These are phyloP conservation scores for Pangasius macronema DNA, from an alignment of 2,797 vertebrate genomes.

Conservation along the genomic window DNA sequence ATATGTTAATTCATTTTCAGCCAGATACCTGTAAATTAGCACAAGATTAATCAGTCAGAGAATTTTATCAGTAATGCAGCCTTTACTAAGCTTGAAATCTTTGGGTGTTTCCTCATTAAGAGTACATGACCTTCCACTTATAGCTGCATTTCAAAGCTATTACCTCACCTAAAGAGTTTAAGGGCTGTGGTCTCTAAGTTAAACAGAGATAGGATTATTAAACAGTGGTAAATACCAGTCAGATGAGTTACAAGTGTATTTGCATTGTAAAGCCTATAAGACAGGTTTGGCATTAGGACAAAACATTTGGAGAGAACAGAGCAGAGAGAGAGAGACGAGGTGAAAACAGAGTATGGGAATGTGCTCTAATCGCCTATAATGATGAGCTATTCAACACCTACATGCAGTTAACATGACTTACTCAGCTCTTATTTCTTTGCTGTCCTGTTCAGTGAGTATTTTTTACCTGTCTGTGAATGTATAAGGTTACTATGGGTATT, in stretches of 20 bases:
- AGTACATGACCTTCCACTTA: slow-evolving; percentile 28
- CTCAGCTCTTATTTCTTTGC: slow-evolving; percentile 37
- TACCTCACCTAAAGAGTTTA: slow-evolving; percentile 20
- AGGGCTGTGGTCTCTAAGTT: slow-evolving; percentile 8
- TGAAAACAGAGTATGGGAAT: slow-evolving; percentile 42
- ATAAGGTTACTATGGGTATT: background rate
- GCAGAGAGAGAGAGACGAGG: slow-evolving; percentile 28
- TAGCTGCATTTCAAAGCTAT: slow-evolving; percentile 38
- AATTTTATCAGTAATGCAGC: background rate
- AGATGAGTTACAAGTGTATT: slow-evolving; percentile 44
- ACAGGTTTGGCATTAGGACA: slow-evolving; percentile 49
- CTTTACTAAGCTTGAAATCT: slow-evolving; percentile 12
- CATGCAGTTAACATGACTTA: slow-evolving; percentile 35
- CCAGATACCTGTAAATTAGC: background rate
- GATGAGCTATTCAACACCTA: slow-evolving; percentile 58
- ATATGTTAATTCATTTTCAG: background rate
- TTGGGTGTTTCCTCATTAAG: slow-evolving; percentile 32
- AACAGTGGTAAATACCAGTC: slow-evolving; percentile 27
- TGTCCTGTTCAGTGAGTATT: slow-evolving; percentile 25
- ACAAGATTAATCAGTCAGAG: background rate
- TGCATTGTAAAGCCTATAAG: slow-evolving; percentile 44
- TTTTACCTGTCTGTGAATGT: slow-evolving; percentile 12
- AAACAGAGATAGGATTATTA: slow-evolving; percentile 42
- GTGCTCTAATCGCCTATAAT: slow-evolving; percentile 55
- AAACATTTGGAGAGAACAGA: slow-evolving; percentile 42